Evolutionary conservation across 2,888 invertebrate genomes (phyloP).

Genomic region (Belgica antarctica): DNA sequence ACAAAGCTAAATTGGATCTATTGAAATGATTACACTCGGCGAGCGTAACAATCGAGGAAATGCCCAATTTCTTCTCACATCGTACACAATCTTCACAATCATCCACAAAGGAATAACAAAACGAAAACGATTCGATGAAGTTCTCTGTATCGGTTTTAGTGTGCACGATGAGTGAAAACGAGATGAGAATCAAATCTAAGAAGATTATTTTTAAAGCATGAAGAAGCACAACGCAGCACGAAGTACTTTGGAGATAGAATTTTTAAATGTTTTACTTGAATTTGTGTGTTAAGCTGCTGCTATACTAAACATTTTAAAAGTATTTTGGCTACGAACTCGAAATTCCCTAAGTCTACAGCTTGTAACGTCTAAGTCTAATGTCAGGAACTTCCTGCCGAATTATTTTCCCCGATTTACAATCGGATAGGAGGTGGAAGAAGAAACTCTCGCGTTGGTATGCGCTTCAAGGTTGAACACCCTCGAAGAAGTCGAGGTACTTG

Average conservation of each 20-base stretch:
- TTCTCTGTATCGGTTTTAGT: no score
- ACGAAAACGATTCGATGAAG: neutral
- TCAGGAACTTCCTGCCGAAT: no score
- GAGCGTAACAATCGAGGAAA: constrained; percentile 13
- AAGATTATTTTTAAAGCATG: constrained; percentile 8
- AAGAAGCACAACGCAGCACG: no score
- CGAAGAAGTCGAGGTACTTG: neutral
- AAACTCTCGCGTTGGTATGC: no score
- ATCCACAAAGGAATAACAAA: neutral
- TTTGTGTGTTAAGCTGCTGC: neutral
- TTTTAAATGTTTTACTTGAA: no score
- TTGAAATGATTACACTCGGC: neutral
- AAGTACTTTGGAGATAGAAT: no score
- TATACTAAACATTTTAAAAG: no score
- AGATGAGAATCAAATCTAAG: neutral
- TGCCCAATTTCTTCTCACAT: constrained; percentile 13
- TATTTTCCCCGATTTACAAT: no score
- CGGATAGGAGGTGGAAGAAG: no score
- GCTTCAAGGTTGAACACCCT: constrained; percentile 11
- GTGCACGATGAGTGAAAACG: neutral
- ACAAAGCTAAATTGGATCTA: constrained; percentile 5
- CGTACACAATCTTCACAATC: neutral
- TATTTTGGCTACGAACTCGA: no score
- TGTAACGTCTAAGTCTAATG: no score
- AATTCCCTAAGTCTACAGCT: no score